Evolutionary conservation across 1,140 invertebrate genomes (phyloP), one percentile per base, ranked within the genome.

Genomic region (Charaxes varanes): DNA sequence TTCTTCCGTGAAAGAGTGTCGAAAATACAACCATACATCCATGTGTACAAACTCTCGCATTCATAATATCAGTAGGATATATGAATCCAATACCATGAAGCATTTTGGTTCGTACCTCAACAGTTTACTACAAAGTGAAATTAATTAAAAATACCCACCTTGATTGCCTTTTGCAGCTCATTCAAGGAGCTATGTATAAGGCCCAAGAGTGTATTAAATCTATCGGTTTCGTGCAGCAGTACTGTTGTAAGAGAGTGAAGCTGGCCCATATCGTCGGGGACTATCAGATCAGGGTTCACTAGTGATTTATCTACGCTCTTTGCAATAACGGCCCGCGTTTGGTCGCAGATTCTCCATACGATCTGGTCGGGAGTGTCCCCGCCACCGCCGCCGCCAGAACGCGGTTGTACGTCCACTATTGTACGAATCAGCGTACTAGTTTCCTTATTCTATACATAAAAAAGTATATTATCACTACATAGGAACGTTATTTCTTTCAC

Each of bases 81-180:
- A n/a, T n/a, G n/a, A n/a, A n/a, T n/a, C n/a, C n/a, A n/a, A n/a
- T n/a, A n/a, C n/a, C n/a, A n/a, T n/a, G n/a, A n/a, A n/a, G n/a
- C n/a, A n/a, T n/a, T n/a, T n/a, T n/a, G n/a, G n/a, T n/a, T n/a
- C n/a, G n/a, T n/a, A n/a, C n/a, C n/a, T n/a, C n/a, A n/a, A n/a
- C n/a, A n/a, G n/a, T n/a, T n/a, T n/a, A n/a, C n/a, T n/a, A n/a
- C n/a, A n/a, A n/a, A n/a, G n/a, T n/a, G n/a, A n/a, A n/a, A n/a
- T n/a, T n/a, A n/a, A n/a, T n/a, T n/a, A n/a, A n/a, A n/a, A n/a
- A 8, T 1, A 24, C 46, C 33, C 42, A 83, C 81, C 67, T 89
- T 91, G 23, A 96, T 95, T 2, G 94, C 94, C 77, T 93, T 94
- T 69, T 94, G 87, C 21, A 96, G 73, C 58, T 93, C 90, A 14